A percentile compares a stretch with the other conserved stretches of the same genome.
Evolutionary conservation across 1,140 invertebrate species (phyloP).

Genomic region (Armadillidium nasatum): DNA sequence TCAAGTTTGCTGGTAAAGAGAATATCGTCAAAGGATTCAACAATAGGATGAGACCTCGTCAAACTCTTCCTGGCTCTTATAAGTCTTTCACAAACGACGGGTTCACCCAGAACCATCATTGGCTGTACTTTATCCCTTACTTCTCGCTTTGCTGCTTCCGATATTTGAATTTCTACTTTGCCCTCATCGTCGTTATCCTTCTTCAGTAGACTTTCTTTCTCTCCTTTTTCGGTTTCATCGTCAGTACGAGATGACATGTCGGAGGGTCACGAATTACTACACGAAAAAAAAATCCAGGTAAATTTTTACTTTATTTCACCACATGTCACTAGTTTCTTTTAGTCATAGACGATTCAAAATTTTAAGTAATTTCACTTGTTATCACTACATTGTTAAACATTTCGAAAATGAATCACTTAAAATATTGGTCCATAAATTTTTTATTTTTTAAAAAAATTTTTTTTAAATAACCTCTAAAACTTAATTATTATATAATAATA

Average conservation of each 20-base stretch:
- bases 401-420: too few relatives aligned
- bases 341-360: too few relatives aligned
- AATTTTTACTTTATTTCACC: too few relatives aligned
- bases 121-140: background rate
- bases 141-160: slow-evolving; percentile 10
- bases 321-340: too few relatives aligned
- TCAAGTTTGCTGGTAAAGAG: slow-evolving; percentile 7
- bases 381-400: too few relatives aligned
- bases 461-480: too few relatives aligned
- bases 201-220: background rate
- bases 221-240: background rate
- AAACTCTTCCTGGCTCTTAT: slow-evolving; percentile 32
- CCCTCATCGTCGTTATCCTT: slow-evolving; percentile 32
- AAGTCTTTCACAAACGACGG: slow-evolving; percentile 27
- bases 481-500: too few relatives aligned
- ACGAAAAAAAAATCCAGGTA: too few relatives aligned
- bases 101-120: background rate
- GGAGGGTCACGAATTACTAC: too few relatives aligned
- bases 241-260: background rate
- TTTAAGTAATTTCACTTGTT: too few relatives aligned
- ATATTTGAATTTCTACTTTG: slow-evolving; percentile 23
- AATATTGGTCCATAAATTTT: too few relatives aligned
- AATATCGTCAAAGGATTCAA: slow-evolving; percentile 30
- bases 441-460: too few relatives aligned
- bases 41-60: slow-evolving; percentile 27